Evolutionary conservation across 1,140 invertebrate genomes (phyloP).

Genomic region (Calliopsis andreniformis): DNA sequence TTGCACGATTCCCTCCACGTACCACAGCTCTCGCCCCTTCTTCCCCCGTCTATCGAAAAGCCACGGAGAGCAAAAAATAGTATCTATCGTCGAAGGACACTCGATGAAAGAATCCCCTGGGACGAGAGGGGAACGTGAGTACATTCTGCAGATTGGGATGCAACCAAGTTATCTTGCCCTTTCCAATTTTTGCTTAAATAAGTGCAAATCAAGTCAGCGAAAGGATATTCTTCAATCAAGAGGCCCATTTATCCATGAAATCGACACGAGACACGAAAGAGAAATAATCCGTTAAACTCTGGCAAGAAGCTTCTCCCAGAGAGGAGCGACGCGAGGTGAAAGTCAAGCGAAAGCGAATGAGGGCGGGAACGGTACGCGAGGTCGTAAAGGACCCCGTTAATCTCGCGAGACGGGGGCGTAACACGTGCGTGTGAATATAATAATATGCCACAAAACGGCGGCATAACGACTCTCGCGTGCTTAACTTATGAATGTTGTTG

Average conservation of each 20-base stretch:
- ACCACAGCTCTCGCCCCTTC: background rate
- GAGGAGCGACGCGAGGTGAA: slow-evolving; percentile 4
- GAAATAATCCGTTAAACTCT: background rate
- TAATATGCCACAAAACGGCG: slow-evolving; percentile 9
- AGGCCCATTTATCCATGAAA: too few species aligned
- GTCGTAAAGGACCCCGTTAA: slow-evolving; percentile 24
- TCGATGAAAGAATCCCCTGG: slow-evolving; percentile 1
- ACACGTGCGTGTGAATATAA: slow-evolving; percentile 31
- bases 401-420: slow-evolving; percentile 33
- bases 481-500: background rate
- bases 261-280: background rate
- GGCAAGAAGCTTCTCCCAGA: background rate
- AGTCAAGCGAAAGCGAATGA: slow-evolving; percentile 26
- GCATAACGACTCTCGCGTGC: slow-evolving; percentile 20
- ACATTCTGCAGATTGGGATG: background rate
- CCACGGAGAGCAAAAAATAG: background rate
- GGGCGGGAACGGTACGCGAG: slow-evolving; percentile 29
- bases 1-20: slow-evolving; percentile 7
- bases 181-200: too few species aligned
- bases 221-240: too few species aligned
- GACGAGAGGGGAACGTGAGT: background rate
- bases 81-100: slow-evolving; percentile 2
- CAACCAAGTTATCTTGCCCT: background rate
- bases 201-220: too few species aligned
- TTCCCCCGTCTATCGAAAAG: background rate